Base-by-base conservation (phyloP, 2,113 vertebrate species). In the Dipodomys stephensi region DNA sequence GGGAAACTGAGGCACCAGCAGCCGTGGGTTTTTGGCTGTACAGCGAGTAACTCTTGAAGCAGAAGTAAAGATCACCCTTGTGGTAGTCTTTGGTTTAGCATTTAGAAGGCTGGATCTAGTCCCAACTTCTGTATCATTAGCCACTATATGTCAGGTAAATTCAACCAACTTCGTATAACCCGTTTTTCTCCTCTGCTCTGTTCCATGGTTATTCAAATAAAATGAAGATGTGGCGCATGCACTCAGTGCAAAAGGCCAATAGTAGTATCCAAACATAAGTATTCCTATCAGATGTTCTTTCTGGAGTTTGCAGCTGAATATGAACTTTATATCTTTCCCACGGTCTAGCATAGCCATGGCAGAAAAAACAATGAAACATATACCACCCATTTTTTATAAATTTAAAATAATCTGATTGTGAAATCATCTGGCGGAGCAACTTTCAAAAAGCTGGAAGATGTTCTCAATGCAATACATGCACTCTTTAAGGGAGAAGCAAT, bases 281-380 rank as follows among this genome's bases (percentile, higher is more conserved):
- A 49, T 82, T 74, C n/a, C 39, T 80, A 78, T 28, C 32, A 91
- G 35, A 74, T 92, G 64, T 60, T 25, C 53, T 88, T 60, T 71
- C 90, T 60, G 72, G 25, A 89, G 49, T 32, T 80, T 93, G 64
- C 53, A 46, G 22, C 67, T 19, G 18, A 25, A 10, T 84, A 93
- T 68, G 84, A 71, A 87, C 84, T 94, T 74, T 94, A 64, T 60
- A 62, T 87, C 64, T 89, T 91, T 77, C 81, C 88, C 85, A 90
- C 35, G 46, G 89, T 81, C 60, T 91, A 87, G 53, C 62, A 84
- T 5, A 89, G 57, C 88, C 19, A 82, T 78, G 60, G 60, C 16
- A 7, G 79, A 86, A 94, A 91, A 86, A 90, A 83, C 49, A 94
- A 71, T 92, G 79, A 88, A 90, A 82, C 80, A 30, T 91, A 86